Conservation (phyloP, 2,888 invertebrate genomes). For the Erebia ligea region DNA sequence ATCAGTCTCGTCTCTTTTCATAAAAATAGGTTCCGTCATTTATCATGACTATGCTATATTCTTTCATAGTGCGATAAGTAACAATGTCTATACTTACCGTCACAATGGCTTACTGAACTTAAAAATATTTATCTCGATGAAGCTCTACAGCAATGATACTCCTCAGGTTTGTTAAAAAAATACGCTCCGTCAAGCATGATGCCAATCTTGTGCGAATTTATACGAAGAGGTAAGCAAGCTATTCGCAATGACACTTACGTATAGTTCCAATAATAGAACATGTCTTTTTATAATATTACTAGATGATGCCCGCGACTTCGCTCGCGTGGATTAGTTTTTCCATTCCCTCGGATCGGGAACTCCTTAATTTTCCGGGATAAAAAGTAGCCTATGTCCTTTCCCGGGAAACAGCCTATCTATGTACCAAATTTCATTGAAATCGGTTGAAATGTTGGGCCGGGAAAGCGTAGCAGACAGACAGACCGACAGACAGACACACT, state of each 20-base stretch:
- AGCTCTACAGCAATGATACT: background rate
- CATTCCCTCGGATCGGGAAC: too few relatives aligned
- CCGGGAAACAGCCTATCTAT: too few relatives aligned
- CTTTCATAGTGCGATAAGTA: constrained; percentile 18
- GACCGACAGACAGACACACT: too few relatives aligned
- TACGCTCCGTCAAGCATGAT: constrained; percentile 10
- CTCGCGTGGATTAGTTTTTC: too few relatives aligned
- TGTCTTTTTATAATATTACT: background rate
- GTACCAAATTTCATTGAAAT: too few relatives aligned
- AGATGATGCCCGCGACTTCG: too few relatives aligned
- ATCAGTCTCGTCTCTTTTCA: constrained; percentile 64
- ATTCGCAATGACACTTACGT: background rate
- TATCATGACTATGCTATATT: constrained; percentile 49
- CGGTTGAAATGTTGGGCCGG: too few relatives aligned
- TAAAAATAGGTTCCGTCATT: constrained; percentile 47
- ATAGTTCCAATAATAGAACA: background rate
- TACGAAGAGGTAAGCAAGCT: background rate
- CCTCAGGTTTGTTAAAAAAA: constrained; percentile 8
- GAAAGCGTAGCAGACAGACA: too few relatives aligned
- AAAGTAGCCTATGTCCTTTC: too few relatives aligned
- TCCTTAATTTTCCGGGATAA: too few relatives aligned
- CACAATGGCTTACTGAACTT: constrained; percentile 22
- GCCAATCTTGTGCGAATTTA: constrained; percentile 12
- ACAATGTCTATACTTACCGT: constrained; percentile 20
- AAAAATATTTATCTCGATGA: constrained; percentile 15